A percentile compares a stretch with the other conserved stretches of the same genome.
These are phyloP conservation scores for Coleophora flavipennella DNA, from an alignment of 2,888 invertebrate species.

Conservation along the genomic window DNA sequence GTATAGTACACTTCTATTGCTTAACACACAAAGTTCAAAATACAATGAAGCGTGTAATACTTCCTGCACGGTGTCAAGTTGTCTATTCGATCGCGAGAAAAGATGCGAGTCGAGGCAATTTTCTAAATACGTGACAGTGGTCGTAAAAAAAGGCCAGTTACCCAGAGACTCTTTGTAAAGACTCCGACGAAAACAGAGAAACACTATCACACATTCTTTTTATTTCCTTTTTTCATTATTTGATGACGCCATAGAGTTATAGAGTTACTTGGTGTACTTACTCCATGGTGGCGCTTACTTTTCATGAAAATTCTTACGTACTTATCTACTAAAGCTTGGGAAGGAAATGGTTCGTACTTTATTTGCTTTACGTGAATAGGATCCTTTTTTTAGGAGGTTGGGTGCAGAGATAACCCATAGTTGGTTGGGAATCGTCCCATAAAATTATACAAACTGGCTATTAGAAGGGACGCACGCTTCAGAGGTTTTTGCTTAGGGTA, in stretches of 20 bases:
- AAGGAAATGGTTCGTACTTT: too few species aligned
- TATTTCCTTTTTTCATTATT: neutral
- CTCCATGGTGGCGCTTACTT: too few species aligned
- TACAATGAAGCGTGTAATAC: conserved; percentile 13
- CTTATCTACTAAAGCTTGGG: too few species aligned
- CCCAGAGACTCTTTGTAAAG: conserved; percentile 18
- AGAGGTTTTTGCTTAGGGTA: conserved; percentile 13
- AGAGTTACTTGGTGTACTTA: too few species aligned
- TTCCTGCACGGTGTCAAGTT: conserved; percentile 9
- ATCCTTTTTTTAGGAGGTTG: too few species aligned
- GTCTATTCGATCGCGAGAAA: conserved; percentile 27
- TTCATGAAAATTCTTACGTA: too few species aligned
- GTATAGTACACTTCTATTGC: too few species aligned
- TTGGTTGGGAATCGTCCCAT: conserved; percentile 9
- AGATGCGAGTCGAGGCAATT: conserved; percentile 33
- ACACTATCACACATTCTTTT: neutral
- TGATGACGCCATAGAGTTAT: too few species aligned
- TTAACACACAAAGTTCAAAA: conserved; percentile 21
- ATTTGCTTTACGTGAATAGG: too few species aligned
- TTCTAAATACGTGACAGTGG: conserved; percentile 45
- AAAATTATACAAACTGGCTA: conserved; percentile 21
- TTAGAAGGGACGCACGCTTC: conserved; percentile 12
- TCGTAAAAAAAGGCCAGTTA: conserved; percentile 37
- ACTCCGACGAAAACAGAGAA: conserved; percentile 1
- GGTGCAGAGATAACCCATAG: conserved; percentile 9